Evolutionary conservation across 2,888 invertebrate genomes (phyloP).

Genomic region (Yponomeuta evonymella): DNA sequence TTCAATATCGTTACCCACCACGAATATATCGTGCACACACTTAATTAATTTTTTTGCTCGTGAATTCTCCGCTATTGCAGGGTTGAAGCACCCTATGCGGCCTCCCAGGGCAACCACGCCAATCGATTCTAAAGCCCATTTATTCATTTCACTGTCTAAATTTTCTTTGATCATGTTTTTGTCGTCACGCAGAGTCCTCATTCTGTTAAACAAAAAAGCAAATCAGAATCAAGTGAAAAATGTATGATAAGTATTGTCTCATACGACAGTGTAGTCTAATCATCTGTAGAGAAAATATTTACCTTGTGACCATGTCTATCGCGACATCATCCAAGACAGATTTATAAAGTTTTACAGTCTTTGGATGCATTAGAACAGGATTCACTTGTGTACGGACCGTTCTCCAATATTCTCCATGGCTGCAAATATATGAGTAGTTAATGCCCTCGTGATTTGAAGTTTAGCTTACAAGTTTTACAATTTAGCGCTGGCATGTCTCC

Average conservation of each 20-base stretch:
- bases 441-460: neutral
- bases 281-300: neutral
- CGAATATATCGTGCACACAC: slow-evolving; percentile 17
- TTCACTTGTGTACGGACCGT: slow-evolving; percentile 84
- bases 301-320: slow-evolving; percentile 79
- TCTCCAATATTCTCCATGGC: slow-evolving; percentile 87
- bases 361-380: slow-evolving; percentile 84
- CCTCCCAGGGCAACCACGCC: slow-evolving; percentile 27
- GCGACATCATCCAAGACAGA: slow-evolving; percentile 80
- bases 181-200: slow-evolving; percentile 24
- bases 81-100: slow-evolving; percentile 27
- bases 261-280: neutral
- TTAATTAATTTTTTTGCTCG: slow-evolving; percentile 20
- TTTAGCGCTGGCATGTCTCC: no score
- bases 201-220: slow-evolving; percentile 28
- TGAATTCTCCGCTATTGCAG: slow-evolving; percentile 25
- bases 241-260: neutral
- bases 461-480: no score
- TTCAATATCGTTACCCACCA: slow-evolving; percentile 16
- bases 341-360: slow-evolving; percentile 81
- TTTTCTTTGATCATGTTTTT: slow-evolving; percentile 23
- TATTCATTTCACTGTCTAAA: slow-evolving; percentile 26
- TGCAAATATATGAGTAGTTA: slow-evolving; percentile 37
- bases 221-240: neutral
- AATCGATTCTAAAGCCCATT: slow-evolving; percentile 30